A percentile compares a stretch with the other conserved stretches of the same genome.
Evolutionary conservation across 2,113 vertebrate genomes (phyloP).

Genomic region (Solea senegalensis): DNA sequence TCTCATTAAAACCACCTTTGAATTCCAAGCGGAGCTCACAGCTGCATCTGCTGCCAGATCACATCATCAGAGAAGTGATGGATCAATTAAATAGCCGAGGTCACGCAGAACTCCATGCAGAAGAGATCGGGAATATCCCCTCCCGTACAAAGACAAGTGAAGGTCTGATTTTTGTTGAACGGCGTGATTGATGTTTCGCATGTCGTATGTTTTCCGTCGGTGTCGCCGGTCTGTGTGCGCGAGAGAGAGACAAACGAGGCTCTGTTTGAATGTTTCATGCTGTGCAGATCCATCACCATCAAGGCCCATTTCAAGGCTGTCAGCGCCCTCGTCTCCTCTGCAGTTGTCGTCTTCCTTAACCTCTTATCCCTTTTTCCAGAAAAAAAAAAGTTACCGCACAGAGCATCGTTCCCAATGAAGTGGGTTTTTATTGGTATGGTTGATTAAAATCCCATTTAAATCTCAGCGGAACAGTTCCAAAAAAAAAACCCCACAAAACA

Average conservation of each 20-base stretch:
- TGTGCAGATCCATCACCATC: constrained; percentile 41
- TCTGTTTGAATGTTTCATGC: constrained; percentile 3
- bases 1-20: constrained; percentile 30
- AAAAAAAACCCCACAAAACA: too few species aligned
- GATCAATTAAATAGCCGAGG: constrained; percentile 23
- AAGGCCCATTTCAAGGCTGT: constrained; percentile 30
- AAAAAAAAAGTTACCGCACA: not conserved
- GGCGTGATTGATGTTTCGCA: not conserved
- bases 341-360: not conserved
- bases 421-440: too few species aligned
- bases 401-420: too few species aligned
- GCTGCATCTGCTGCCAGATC: constrained; percentile 23
- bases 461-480: too few species aligned
- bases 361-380: not conserved
- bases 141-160: not conserved
- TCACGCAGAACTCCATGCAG: not conserved
- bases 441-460: too few species aligned
- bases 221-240: constrained; percentile 5
- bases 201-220: constrained; percentile 4
- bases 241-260: constrained; percentile 7
- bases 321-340: constrained; percentile 16
- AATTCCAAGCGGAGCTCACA: constrained; percentile 22
- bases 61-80: constrained; percentile 13
- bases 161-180: not conserved
- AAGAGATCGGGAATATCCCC: not conserved